Evolutionary conservation across 2,888 invertebrate species (phyloP), one percentile per base, ranked within the genome.

Genomic region (Melieria omissa): DNA sequence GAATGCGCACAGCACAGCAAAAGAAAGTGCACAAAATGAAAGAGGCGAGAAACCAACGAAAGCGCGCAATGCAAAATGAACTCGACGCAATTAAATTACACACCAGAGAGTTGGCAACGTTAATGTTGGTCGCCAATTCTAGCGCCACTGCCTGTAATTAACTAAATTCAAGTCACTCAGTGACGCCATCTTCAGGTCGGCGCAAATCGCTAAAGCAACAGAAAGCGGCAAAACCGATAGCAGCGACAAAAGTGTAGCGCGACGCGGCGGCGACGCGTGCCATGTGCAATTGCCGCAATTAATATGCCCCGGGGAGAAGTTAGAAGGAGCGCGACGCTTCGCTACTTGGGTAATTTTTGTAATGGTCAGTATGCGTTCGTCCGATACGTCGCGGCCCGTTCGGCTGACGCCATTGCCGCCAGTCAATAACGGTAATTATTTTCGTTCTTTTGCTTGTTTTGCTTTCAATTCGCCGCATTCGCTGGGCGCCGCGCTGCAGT

Each of bases 321-420:
- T 9, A 57, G 49, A 57, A 52, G 10, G 64, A 7, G 16, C 14
- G 58, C 49, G 1, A 7, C 49, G 16, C 47, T 12, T 71, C 71
- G 66, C 55, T 71, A 57, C 66, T 71, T 71, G 66, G 58, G 67
- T 47, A 54, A 67, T 67, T 58, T 72, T 67, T 65, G 10, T 67
- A 72, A 61, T 63, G 67, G 71, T 72, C 71, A 72, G 65, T 57
- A 62, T 29, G 41, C 64, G 45, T 5, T 1, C 41, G 47, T 1
- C 58, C 5, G 16, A 57, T 10, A 4, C 9, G 16, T 16, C 9
- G 57, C 9, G 29, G 57, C 9, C 12, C 12, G 8, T 4, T 5
- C 4, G 10, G 16, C 12, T 5, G 16, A 29, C 9, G 16, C 16
- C 5, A 16, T 16, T 16, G 16, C 16, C 29, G 29, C 29, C 29